Percentiles rank a stretch among this genome's conserved stretches.
Conservation (phyloP, 2,113 vertebrate species). For the Cyphomyrus discorhynchus region DNA sequence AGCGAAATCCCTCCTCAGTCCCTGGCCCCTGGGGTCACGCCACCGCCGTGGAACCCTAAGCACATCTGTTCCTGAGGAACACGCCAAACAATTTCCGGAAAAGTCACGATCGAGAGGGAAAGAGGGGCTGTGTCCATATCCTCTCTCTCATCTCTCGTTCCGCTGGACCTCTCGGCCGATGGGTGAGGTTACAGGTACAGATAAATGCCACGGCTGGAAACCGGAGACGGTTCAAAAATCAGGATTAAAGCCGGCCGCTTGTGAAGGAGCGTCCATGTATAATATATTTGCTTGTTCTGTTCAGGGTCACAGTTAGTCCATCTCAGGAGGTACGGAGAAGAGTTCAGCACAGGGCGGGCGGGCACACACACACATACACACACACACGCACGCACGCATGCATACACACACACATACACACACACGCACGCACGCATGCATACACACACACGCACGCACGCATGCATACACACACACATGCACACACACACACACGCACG, state of each 20-base stretch:
- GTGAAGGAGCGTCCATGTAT: background rate
- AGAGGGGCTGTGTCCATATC: conserved; percentile 20
- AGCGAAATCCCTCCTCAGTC: background rate
- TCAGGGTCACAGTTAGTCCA: background rate
- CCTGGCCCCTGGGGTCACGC: background rate
- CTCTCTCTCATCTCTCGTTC: background rate
- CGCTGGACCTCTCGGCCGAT: conserved; percentile 23
- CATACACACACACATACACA: background rate
- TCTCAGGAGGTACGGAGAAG: background rate
- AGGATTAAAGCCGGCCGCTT: background rate
- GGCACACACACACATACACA: background rate
- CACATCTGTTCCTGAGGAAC: background rate
- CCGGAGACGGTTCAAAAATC: background rate
- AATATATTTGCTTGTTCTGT: background rate
- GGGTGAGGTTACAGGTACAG: background rate
- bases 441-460: background rate
- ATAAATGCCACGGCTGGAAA: background rate
- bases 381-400: background rate
- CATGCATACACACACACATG: no score
- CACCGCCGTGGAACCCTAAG: background rate
- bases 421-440: no score
- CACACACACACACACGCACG: background rate
- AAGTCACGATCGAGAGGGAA: conserved; percentile 11
- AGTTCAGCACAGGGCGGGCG: background rate
- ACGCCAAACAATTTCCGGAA: background rate